Conservation (phyloP, 2,113 vertebrate species). For the Neodontobutis hainanensis region DNA sequence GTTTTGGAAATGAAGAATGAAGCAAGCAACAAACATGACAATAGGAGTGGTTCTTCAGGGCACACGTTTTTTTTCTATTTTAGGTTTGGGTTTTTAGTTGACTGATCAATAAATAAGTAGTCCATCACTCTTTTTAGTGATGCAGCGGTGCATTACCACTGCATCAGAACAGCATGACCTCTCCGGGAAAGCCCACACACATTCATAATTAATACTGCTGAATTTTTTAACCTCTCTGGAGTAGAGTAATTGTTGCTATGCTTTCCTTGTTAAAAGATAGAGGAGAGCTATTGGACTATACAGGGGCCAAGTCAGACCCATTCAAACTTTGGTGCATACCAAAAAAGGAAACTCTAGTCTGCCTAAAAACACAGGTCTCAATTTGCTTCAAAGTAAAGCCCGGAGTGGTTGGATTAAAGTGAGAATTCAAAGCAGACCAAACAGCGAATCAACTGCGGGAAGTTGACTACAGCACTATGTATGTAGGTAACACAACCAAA, state of each 20-base stretch:
- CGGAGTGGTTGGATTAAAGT: no score
- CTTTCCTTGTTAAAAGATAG: conserved; percentile 11
- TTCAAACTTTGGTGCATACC: not conserved
- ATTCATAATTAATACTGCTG: conserved; percentile 50
- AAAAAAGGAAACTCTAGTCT: no score
- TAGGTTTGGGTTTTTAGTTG: not conserved
- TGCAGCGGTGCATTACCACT: conserved; percentile 25
- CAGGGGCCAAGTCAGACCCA: not conserved
- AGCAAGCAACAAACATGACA: not conserved
- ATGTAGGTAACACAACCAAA: no score
- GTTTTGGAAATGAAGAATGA: not conserved
- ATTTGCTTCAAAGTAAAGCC: no score
- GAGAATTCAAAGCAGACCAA: no score
- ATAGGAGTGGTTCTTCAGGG: not conserved
- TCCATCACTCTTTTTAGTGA: conserved; percentile 14
- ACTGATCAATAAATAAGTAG: conserved; percentile 61
- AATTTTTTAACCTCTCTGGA: conserved; percentile 29
- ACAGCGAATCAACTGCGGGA: no score
- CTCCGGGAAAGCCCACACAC: conserved; percentile 26
- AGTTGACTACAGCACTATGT: no score
- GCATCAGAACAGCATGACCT: conserved; percentile 33
- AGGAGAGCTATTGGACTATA: not conserved
- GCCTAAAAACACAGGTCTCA: no score
- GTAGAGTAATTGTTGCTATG: conserved; percentile 25
- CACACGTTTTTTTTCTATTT: not conserved